phyloP scores from a whole-genome alignment of 2,888 invertebrate species.

The Thymelicus lineola region DNA sequence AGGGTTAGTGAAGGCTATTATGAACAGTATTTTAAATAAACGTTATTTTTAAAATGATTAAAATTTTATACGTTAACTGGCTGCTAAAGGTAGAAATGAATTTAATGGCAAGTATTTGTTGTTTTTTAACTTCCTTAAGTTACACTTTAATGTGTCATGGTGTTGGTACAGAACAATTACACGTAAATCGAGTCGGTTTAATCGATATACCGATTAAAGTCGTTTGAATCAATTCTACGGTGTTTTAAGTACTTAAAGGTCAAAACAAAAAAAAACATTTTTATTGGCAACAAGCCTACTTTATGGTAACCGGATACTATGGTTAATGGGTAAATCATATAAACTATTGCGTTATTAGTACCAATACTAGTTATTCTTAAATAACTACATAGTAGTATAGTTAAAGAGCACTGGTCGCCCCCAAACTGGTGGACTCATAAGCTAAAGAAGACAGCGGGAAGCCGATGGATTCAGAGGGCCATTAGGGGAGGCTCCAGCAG shows the following conservation, averaged over 20 bases:
- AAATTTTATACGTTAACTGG: slow-evolving; percentile 1
- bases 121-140: slow-evolving; percentile 41
- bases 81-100: not conserved
- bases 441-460: no score
- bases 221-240: slow-evolving; percentile 1
- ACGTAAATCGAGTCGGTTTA: slow-evolving; percentile 58
- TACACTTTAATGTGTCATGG: slow-evolving; percentile 50
- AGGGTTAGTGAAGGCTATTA: no score
- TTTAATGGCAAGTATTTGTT: slow-evolving; percentile 16
- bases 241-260: not conserved
- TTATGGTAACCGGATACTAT: not conserved
- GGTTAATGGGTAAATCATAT: not conserved
- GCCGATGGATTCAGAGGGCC: no score
- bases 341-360: not conserved
- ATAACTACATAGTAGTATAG: no score
- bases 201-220: slow-evolving; percentile 54
- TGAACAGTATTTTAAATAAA: no score
- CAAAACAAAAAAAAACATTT: not conserved
- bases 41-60: no score
- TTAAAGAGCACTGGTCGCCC: no score
- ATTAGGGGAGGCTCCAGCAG: no score
- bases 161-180: slow-evolving; percentile 58
- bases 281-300: not conserved
- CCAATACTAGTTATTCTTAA: no score
- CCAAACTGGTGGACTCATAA: no score